phyloP scores from a whole-genome alignment of 2,113 vertebrate genomes.

The Cyprinodon variegatus region DNA sequence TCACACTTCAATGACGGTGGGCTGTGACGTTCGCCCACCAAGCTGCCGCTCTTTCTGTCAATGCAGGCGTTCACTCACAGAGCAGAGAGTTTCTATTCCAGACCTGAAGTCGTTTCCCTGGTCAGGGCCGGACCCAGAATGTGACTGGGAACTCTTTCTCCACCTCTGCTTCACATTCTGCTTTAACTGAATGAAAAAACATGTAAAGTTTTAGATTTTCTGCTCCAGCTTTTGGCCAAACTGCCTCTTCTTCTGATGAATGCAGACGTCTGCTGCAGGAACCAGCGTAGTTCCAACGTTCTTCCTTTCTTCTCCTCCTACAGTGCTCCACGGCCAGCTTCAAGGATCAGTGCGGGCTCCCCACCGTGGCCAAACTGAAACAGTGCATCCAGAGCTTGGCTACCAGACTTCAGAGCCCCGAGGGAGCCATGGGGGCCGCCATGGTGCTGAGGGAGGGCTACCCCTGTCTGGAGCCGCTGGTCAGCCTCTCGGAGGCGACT shows the following conservation, averaged over 20 bases:
- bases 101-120: background rate
- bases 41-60: conserved; percentile 51
- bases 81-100: conserved; percentile 11
- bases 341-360: conserved; percentile 97
- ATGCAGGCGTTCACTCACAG: conserved; percentile 18
- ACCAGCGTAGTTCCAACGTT: conserved; percentile 10
- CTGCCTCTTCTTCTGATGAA: conserved; percentile 40
- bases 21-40: conserved; percentile 36
- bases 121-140: conserved; percentile 14
- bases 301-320: conserved; percentile 5
- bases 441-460: conserved; percentile 89
- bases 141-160: background rate
- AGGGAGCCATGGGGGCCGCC: conserved; percentile 82
- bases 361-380: conserved; percentile 91
- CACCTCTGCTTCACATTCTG: background rate
- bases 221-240: conserved; percentile 37
- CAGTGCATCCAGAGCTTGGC: conserved; percentile 95
- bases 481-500: conserved; percentile 84
- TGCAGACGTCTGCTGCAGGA: conserved; percentile 14
- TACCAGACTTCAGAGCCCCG: conserved; percentile 85
- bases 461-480: conserved; percentile 88
- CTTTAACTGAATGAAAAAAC: conserved; percentile 31
- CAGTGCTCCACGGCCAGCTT: conserved; percentile 90
- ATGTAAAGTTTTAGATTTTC: conserved; percentile 5
- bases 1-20: conserved; percentile 38